Conservation (phyloP, 1,140 invertebrate species). For the Microplitis demolitor region DNA sequence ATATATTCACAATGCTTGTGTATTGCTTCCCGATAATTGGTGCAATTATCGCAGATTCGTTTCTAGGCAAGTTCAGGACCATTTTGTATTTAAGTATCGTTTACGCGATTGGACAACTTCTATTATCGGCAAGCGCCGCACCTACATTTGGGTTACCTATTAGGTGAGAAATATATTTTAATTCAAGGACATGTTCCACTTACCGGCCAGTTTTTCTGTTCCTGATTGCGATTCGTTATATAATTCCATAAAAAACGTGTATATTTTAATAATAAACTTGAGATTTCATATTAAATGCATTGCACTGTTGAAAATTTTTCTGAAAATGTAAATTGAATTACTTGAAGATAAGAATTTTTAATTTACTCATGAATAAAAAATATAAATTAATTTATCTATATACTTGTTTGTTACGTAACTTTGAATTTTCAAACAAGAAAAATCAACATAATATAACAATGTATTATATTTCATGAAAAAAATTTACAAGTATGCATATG, state of each 20-base stretch:
- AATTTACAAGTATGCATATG: no score
- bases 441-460: no score
- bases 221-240: neutral
- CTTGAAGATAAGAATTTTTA: no score
- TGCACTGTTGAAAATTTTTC: no score
- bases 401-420: no score
- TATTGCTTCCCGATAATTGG: conserved; percentile 88
- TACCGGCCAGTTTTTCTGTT: neutral
- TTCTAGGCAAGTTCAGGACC: conserved; percentile 85
- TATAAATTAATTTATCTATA: no score
- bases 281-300: neutral
- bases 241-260: no score
- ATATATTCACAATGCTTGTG: conserved; percentile 81
- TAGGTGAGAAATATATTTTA: conserved; percentile 60
- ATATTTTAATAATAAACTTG: no score
- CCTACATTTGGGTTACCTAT: conserved; percentile 66
- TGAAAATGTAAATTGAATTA: no score
- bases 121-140: conserved; percentile 75
- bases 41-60: conserved; percentile 86
- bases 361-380: no score
- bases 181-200: neutral
- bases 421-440: no score
- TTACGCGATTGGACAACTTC: conserved; percentile 82
- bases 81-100: conserved; percentile 88
- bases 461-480: no score